phyloP scores from a whole-genome alignment of 2,797 vertebrate genomes.

The Moxostoma hubbsi region DNA sequence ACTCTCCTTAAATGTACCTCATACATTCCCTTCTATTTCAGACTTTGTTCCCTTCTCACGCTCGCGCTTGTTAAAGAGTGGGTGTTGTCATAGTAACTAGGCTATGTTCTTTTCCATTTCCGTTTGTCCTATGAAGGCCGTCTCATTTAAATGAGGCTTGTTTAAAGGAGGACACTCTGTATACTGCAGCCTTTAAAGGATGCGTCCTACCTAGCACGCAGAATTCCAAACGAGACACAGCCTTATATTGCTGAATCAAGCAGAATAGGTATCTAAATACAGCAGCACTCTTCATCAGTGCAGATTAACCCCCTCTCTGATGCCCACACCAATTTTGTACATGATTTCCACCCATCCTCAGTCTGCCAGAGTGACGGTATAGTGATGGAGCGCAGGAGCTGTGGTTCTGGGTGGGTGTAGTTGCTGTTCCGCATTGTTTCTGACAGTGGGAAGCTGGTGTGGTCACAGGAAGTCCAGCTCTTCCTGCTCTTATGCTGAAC shows the following conservation, averaged over 20 bases:
- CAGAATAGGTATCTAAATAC: neutral
- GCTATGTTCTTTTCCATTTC: too few species aligned
- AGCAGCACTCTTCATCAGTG: neutral
- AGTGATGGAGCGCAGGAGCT: neutral
- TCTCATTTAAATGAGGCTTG: too few species aligned
- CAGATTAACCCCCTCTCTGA: neutral
- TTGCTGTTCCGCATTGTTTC: constrained; percentile 39
- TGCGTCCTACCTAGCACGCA: too few species aligned
- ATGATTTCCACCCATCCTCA: neutral
- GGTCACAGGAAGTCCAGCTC: constrained; percentile 49
- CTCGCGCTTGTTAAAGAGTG: too few species aligned
- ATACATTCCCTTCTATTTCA: too few species aligned
- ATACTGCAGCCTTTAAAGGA: too few species aligned
- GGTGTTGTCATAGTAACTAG: too few species aligned
- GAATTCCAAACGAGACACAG: neutral
- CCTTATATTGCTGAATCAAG: neutral
- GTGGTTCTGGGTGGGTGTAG: constrained; percentile 25
- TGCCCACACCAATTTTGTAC: neutral
- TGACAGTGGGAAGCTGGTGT: constrained; percentile 53
- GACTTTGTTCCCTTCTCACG: too few species aligned
- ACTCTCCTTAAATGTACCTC: too few species aligned
- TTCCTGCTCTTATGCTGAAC: constrained; percentile 31
- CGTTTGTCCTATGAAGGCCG: too few species aligned
- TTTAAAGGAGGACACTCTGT: too few species aligned
- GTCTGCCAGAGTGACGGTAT: neutral